Percentiles rank a stretch among this genome's conserved stretches.
Conservation (phyloP, 1,140 invertebrate species). For the Aphaenogaster rudis region DNA sequence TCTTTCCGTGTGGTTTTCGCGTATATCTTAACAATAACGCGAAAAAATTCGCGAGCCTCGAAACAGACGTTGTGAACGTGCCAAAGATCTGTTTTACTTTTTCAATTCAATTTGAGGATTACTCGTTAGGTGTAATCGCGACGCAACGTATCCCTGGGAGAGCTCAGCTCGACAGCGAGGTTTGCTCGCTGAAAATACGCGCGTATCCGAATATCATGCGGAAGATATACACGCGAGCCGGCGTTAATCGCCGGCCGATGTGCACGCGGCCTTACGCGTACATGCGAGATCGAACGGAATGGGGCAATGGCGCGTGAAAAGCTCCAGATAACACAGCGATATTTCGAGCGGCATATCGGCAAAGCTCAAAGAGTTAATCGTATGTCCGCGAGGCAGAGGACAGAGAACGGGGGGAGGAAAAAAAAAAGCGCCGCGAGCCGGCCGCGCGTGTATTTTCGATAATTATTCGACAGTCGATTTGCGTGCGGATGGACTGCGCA, state of each 20-base stretch:
- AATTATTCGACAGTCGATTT: conserved; percentile 77
- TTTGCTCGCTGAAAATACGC: neutral
- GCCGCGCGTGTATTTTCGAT: conserved; percentile 72
- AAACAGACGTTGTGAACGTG: neutral
- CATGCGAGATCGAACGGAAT: conserved; percentile 43
- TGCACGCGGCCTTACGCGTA: conserved; percentile 40
- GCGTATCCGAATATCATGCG: neutral
- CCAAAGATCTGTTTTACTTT: neutral
- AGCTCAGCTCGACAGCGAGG: neutral
- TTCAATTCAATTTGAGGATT: neutral
- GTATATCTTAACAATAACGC: no score
- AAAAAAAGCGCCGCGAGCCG: conserved; percentile 59
- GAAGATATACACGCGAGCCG: neutral
- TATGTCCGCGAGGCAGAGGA: conserved; percentile 63
- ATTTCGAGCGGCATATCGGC: conserved; percentile 59
- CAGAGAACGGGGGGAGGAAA: conserved; percentile 39
- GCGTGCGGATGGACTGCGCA: conserved; percentile 57
- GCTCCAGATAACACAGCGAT: conserved; percentile 56
- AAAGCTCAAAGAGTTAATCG: conserved; percentile 65
- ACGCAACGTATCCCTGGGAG: neutral
- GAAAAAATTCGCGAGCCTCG: neutral
- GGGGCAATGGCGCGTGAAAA: conserved; percentile 56
- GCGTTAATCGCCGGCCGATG: conserved; percentile 14
- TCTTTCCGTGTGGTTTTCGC: no score
- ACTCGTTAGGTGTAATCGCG: neutral